Percentiles rank a stretch among this genome's conserved stretches.
phyloP scores from a whole-genome alignment of 1,140 invertebrate genomes.

The Leptinotarsa defecta region DNA sequence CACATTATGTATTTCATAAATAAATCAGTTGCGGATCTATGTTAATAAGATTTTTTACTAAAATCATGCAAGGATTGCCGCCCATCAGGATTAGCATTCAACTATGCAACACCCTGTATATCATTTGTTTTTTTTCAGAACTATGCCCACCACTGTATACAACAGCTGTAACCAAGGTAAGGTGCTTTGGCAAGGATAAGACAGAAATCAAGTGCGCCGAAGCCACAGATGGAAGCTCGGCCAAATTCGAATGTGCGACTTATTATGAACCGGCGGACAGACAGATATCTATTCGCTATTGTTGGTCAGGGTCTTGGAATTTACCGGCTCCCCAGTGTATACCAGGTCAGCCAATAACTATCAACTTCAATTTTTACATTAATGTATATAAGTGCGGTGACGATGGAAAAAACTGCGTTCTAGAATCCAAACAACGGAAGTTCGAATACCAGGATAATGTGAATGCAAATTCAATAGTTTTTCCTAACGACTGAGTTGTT shows the following conservation, averaged over 20 bases:
- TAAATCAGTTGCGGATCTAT: no score
- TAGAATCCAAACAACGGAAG: neutral
- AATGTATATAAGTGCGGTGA: neutral
- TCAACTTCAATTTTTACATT: constrained; percentile 12
- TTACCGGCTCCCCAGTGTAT: constrained; percentile 27
- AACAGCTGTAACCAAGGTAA: constrained; percentile 22
- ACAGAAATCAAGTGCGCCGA: constrained; percentile 34
- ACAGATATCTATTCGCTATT: neutral
- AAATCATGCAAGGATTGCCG: no score
- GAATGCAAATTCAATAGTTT: no score
- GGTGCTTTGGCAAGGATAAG: constrained; percentile 27
- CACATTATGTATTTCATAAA: no score
- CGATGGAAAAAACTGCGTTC: neutral
- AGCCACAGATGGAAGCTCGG: constrained; percentile 32
- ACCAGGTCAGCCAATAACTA: constrained; percentile 36
- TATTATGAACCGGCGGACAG: constrained; percentile 36
- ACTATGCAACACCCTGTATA: no score
- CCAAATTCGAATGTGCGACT: constrained; percentile 37
- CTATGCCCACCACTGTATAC: constrained; percentile 26
- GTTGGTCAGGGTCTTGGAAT: constrained; percentile 36
- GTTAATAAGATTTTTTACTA: no score
- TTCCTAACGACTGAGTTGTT: no score
- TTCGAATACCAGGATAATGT: no score
- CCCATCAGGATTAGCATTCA: no score
- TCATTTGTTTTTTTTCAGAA: constrained; percentile 23